phyloP scores from a whole-genome alignment of 2,888 invertebrate species.

The Scaptomyza cyrtandrae region DNA sequence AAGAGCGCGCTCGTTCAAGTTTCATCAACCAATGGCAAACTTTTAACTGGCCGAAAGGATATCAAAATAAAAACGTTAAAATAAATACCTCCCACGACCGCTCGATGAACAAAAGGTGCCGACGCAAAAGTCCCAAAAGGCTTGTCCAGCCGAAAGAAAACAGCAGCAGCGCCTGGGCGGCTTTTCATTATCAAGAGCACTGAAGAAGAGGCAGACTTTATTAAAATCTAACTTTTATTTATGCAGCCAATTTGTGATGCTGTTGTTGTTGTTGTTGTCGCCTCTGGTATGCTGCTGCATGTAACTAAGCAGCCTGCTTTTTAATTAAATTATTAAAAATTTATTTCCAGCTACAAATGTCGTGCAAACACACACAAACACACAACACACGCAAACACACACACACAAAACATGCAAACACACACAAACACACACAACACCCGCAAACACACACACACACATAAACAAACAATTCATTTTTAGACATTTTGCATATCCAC shows the following conservation, averaged over 20 bases:
- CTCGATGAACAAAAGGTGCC: slow-evolving; percentile 25
- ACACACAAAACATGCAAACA: too few relatives aligned
- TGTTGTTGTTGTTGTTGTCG: slow-evolving; percentile 6
- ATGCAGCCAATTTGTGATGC: slow-evolving; percentile 55
- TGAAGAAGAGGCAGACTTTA: slow-evolving; percentile 50
- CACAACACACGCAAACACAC: slow-evolving; percentile 7
- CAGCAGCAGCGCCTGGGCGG: slow-evolving; percentile 17
- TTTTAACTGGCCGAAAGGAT: slow-evolving; percentile 48
- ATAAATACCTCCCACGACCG: too few relatives aligned
- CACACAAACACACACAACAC: too few relatives aligned
- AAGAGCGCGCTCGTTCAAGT: too few relatives aligned
- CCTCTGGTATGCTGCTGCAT: slow-evolving; percentile 13
- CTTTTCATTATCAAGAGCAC: slow-evolving; percentile 44
- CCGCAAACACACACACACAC: slow-evolving; percentile 8
- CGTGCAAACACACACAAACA: slow-evolving; percentile 7
- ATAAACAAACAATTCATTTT: slow-evolving; percentile 20
- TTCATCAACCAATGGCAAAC: slow-evolving; percentile 46
- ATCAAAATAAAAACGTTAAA: too few relatives aligned
- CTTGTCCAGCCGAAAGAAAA: slow-evolving; percentile 40
- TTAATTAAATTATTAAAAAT: slow-evolving; percentile 74
- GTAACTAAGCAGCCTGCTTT: slow-evolving; percentile 29
- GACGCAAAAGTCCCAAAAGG: slow-evolving; percentile 62
- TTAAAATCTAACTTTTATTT: slow-evolving; percentile 77
- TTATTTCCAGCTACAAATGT: slow-evolving; percentile 54
- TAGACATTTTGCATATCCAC: slow-evolving; percentile 11